Conservation (phyloP, 1,140 invertebrate species). For the Helicorthomorpha holstii region DNA sequence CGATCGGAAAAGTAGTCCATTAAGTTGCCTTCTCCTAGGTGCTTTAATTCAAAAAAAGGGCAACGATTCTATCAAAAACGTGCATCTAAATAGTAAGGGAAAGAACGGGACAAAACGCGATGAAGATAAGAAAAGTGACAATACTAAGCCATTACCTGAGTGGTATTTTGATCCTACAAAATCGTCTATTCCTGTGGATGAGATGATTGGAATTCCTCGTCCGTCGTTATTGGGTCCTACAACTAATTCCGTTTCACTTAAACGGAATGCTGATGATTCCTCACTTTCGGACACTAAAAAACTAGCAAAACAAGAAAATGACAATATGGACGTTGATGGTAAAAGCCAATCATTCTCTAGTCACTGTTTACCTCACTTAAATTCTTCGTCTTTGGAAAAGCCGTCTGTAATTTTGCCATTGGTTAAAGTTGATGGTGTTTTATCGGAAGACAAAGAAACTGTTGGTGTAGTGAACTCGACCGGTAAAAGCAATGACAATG, state of each 20-base stretch:
- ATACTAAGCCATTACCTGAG: slow-evolving; percentile 4
- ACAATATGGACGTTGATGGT: neutral
- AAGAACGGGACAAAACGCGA: neutral
- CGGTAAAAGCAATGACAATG: neutral
- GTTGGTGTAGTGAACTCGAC: neutral
- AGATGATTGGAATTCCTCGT: slow-evolving; percentile 8
- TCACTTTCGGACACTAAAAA: neutral
- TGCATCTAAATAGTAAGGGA: neutral
- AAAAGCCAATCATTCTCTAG: neutral
- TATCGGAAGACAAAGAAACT: neutral
- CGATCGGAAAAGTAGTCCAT: neutral
- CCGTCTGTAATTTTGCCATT: neutral
- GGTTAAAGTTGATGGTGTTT: neutral
- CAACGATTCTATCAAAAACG: neutral
- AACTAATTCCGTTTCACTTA: neutral
- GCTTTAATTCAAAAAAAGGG: neutral
- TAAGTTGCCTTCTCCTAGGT: no score
- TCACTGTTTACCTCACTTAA: neutral
- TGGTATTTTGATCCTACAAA: slow-evolving; percentile 8
- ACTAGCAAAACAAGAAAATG: neutral
- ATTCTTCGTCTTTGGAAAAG: neutral
- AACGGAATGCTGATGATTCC: neutral
- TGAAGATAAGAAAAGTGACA: neutral
- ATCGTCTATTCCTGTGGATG: neutral
- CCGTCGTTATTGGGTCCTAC: neutral